Percentiles rank a stretch among this genome's conserved stretches.
Conservation (phyloP, 2,888 invertebrate genomes). For the Melanotus villosus region DNA sequence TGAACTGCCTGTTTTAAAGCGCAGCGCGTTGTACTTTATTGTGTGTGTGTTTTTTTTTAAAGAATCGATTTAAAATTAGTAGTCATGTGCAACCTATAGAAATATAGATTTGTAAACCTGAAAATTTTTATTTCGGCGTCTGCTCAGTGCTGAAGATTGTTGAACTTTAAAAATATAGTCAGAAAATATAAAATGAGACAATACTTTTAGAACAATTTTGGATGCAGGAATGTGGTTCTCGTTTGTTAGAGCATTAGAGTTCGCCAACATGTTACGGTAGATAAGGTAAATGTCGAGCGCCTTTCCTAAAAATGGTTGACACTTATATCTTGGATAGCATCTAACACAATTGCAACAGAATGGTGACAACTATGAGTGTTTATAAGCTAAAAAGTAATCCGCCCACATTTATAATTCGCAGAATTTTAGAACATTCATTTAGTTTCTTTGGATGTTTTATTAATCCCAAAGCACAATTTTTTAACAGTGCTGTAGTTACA, state of each 20-base stretch:
- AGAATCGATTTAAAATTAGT: no score
- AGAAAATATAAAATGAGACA: constrained; percentile 6
- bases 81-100: no score
- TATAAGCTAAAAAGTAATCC: constrained; percentile 10
- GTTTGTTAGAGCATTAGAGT: constrained; percentile 24
- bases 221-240: constrained; percentile 36
- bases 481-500: no score
- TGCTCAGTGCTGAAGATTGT: no score
- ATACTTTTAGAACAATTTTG: constrained; percentile 22
- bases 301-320: constrained; percentile 21
- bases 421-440: no score
- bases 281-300: constrained; percentile 8
- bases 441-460: no score
- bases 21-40: no score
- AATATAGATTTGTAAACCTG: no score
- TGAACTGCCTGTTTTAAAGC: no score
- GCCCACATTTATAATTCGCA: not conserved
- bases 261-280: constrained; percentile 15
- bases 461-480: no score
- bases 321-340: not conserved
- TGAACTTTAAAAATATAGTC: not conserved
- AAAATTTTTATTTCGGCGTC: no score
- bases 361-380: constrained; percentile 14
- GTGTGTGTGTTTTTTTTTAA: no score
- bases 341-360: constrained; percentile 7